Percentiles rank a stretch among this genome's conserved stretches.
phyloP scores from a whole-genome alignment of 2,113 vertebrate species.

The Cynopterus brachyotis region DNA sequence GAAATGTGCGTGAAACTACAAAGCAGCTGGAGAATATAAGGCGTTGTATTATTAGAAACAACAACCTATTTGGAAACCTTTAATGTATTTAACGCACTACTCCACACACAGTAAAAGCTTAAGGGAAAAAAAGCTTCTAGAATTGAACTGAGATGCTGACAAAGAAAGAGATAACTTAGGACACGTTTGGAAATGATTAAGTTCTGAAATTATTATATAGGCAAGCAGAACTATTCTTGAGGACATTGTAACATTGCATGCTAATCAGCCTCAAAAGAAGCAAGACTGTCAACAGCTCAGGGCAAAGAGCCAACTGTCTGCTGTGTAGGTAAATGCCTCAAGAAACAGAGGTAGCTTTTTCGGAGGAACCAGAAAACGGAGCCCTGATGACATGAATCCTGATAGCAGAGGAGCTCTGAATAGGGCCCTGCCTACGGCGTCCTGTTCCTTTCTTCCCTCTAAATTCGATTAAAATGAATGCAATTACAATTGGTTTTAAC shows the following conservation, averaged over 20 bases:
- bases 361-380: background rate
- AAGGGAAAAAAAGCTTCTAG: background rate
- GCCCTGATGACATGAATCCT: background rate
- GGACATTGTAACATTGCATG: conserved; percentile 5
- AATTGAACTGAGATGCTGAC: conserved; percentile 27
- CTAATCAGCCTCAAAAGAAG: conserved; percentile 19
- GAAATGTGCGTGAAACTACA: background rate
- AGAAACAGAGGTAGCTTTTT: conserved; percentile 43
- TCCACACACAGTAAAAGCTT: background rate
- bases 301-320: conserved; percentile 41
- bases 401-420: background rate
- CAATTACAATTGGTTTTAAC: background rate
- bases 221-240: conserved; percentile 58
- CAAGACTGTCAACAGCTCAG: conserved; percentile 13
- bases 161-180: conserved; percentile 44
- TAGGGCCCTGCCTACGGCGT: background rate
- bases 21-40: background rate
- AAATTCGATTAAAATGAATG: conserved; percentile 18
- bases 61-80: background rate
- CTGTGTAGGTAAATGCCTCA: background rate
- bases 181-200: conserved; percentile 48
- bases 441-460: conserved; percentile 14
- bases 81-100: background rate
- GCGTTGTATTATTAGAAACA: conserved; percentile 26
- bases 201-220: conserved; percentile 53